phyloP scores from a whole-genome alignment of 2,797 vertebrate genomes.

The Lemur catta region DNA sequence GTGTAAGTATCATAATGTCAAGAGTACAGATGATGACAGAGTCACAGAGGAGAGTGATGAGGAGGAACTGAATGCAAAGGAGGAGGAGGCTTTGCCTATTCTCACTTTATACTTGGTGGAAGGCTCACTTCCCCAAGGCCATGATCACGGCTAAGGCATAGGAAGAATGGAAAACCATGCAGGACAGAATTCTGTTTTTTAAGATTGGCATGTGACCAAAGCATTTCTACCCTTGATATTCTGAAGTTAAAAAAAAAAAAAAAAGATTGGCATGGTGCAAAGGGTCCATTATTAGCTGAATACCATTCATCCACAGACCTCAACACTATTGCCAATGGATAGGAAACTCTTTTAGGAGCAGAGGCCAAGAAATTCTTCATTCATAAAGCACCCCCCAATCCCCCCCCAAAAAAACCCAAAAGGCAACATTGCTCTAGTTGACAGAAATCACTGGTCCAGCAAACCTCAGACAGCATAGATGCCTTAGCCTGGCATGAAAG shows the following conservation, averaged over 20 bases:
- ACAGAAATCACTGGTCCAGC: background rate
- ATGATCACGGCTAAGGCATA: background rate
- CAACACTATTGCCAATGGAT: background rate
- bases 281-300: background rate
- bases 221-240: too few species aligned
- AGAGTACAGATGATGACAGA: background rate
- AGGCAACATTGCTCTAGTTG: background rate
- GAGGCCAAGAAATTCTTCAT: too few species aligned
- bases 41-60: background rate
- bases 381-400: too few species aligned
- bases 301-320: background rate
- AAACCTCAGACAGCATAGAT: background rate
- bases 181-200: background rate
- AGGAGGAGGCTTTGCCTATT: background rate
- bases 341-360: too few species aligned
- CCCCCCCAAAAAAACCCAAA: background rate
- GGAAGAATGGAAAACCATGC: background rate
- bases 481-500: background rate
- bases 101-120: background rate
- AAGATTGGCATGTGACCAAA: background rate
- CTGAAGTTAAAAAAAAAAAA: too few species aligned
- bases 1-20: too few species aligned
- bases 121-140: background rate
- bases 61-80: background rate
- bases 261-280: background rate